Evolutionary conservation across 2,797 vertebrate species (phyloP).

Genomic region (Propithecus perrieri): DNA sequence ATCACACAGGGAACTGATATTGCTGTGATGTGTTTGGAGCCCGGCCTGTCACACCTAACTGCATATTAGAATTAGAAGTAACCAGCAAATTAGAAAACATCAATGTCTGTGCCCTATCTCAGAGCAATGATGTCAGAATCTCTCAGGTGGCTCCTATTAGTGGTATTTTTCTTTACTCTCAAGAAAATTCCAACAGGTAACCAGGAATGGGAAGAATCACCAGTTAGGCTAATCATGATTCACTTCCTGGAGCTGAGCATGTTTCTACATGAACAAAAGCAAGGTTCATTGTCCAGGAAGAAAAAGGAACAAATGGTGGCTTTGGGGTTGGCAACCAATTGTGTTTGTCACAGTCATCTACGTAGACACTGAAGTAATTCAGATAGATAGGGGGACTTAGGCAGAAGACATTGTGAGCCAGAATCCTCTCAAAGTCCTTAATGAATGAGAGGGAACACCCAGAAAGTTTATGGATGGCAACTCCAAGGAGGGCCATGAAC

Average conservation of each 20-base stretch:
- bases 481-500: background rate
- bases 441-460: background rate
- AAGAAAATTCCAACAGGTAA: background rate
- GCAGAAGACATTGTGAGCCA: background rate
- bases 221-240: background rate
- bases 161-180: slow-evolving; percentile 15
- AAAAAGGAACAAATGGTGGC: background rate
- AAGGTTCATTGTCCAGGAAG: background rate
- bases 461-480: background rate
- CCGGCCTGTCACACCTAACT: background rate
- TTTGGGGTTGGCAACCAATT: background rate
- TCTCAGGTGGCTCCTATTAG: background rate
- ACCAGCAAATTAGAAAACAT: slow-evolving; percentile 5
- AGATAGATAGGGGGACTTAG: background rate
- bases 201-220: background rate
- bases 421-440: background rate
- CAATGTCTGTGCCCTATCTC: background rate
- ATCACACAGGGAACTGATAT: background rate
- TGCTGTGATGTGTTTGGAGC: background rate
- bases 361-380: background rate
- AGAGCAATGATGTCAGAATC: background rate
- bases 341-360: background rate
- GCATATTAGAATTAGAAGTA: background rate
- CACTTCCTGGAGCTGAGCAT: background rate
- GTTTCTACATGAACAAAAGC: background rate